A percentile compares a stretch with the other conserved stretches of the same genome.
Conservation (phyloP, 2,113 vertebrate genomes). For the Myocastor coypus region DNA sequence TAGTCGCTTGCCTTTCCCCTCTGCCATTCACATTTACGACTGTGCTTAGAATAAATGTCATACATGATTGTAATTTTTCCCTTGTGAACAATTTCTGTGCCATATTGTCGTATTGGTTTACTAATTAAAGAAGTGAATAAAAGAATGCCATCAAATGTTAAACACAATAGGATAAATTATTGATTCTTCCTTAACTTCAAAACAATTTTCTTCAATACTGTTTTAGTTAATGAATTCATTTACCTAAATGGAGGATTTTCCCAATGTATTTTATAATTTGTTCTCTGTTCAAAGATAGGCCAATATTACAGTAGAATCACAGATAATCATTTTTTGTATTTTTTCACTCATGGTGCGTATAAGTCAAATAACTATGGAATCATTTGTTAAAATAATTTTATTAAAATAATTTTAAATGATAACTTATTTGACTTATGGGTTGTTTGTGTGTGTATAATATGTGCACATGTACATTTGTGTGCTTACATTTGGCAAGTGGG, state of each 20-base stretch:
- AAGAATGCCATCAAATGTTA: not conserved
- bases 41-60: not conserved
- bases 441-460: not conserved
- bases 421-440: not conserved
- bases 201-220: not conserved
- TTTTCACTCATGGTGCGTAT: not conserved
- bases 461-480: rapidly evolving
- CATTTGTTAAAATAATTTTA: not conserved
- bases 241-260: not conserved
- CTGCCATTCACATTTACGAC: not conserved
- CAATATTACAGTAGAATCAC: not conserved
- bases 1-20: not conserved
- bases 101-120: not conserved
- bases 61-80: not conserved
- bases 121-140: not conserved
- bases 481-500: not conserved
- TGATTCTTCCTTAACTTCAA: not conserved
- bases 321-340: not conserved
- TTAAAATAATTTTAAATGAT: not conserved
- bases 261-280: not conserved
- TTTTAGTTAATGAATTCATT: not conserved
- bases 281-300: not conserved
- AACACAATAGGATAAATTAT: not conserved
- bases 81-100: not conserved
- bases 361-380: not conserved